Conservation (phyloP, 2,113 vertebrate genomes). For the Phaethornis superciliosus region DNA sequence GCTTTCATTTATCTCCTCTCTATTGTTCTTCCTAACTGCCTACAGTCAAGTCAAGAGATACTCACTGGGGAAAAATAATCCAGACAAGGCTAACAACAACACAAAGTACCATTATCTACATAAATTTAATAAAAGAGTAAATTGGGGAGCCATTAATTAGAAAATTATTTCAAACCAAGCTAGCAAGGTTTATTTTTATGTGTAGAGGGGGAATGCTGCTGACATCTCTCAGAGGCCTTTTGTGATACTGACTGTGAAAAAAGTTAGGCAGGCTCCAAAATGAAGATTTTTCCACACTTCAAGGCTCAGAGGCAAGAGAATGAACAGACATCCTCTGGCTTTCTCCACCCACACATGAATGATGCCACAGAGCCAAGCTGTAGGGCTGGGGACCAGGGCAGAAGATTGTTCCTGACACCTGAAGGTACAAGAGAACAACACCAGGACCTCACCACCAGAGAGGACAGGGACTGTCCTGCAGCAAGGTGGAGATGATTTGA, state of each 20-base stretch:
- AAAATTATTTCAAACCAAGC: constrained; percentile 12
- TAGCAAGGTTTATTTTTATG: not conserved
- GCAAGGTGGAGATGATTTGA: not conserved
- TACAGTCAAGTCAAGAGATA: constrained; percentile 4
- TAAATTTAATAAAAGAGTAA: not conserved
- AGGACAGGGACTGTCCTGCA: not conserved
- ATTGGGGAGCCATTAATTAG: not conserved
- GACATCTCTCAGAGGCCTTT: not conserved
- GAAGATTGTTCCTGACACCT: fast-evolving
- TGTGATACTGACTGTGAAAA: not conserved
- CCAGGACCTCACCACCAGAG: not conserved
- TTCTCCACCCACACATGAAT: not conserved
- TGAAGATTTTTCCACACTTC: not conserved
- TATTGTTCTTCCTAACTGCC: not conserved
- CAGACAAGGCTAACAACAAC: not conserved
- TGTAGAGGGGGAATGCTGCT: not conserved
- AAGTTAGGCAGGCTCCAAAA: not conserved
- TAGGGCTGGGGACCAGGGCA: fast-evolving
- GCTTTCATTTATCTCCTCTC: not conserved
- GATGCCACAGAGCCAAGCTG: fast-evolving
- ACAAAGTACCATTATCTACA: not conserved
- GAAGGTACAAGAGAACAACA: not conserved
- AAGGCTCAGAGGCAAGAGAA: not conserved
- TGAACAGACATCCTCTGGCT: not conserved
- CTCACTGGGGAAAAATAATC: not conserved